A percentile compares a stretch with the other conserved stretches of the same genome.
Evolutionary conservation across 2,797 vertebrate genomes (phyloP).

Genomic region (Adelosebastes latens): DNA sequence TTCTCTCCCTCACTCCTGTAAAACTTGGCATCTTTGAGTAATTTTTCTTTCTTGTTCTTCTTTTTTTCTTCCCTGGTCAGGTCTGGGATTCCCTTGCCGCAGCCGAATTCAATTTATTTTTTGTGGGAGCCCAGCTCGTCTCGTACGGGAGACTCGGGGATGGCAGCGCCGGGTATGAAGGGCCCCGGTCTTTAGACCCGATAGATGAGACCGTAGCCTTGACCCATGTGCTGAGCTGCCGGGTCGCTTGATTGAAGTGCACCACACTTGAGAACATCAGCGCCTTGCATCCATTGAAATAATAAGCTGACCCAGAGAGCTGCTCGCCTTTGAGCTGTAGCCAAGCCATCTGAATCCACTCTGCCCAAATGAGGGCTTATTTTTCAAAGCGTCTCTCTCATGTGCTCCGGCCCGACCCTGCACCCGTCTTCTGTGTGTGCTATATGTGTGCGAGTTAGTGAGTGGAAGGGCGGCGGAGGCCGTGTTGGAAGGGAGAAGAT

Average conservation of each 20-base stretch:
- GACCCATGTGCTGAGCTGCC: slow-evolving; percentile 72
- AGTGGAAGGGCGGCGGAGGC: slow-evolving; percentile 51
- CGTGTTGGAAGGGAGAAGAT: slow-evolving; percentile 60
- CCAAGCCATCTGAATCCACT: slow-evolving; percentile 90
- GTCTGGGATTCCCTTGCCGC: slow-evolving; percentile 78
- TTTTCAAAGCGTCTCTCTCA: slow-evolving; percentile 83
- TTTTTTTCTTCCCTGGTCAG: slow-evolving; percentile 54
- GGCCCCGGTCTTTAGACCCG: slow-evolving; percentile 38
- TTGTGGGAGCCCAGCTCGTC: slow-evolving; percentile 23
- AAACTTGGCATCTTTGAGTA: slow-evolving; percentile 74
- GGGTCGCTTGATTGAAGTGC: slow-evolving; percentile 79
- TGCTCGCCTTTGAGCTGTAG: slow-evolving; percentile 81
- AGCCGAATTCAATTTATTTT: slow-evolving; percentile 76
- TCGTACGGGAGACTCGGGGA: slow-evolving; percentile 13
- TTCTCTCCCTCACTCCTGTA: slow-evolving; percentile 64
- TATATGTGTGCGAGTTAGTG: slow-evolving; percentile 44
- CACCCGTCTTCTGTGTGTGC: slow-evolving; percentile 58
- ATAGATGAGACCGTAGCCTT: slow-evolving; percentile 67
- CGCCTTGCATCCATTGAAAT: slow-evolving; percentile 83
- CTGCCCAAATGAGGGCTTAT: slow-evolving; percentile 86
- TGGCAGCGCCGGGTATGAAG: background rate
- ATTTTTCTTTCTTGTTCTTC: slow-evolving; percentile 60
- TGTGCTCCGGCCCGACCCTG: slow-evolving; percentile 73
- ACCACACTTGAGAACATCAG: slow-evolving; percentile 83
- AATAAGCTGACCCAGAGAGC: slow-evolving; percentile 84